Percentiles rank a stretch among this genome's conserved stretches.
Evolutionary conservation across 2,113 vertebrate species (phyloP).

Genomic region (Anoura caudifer): DNA sequence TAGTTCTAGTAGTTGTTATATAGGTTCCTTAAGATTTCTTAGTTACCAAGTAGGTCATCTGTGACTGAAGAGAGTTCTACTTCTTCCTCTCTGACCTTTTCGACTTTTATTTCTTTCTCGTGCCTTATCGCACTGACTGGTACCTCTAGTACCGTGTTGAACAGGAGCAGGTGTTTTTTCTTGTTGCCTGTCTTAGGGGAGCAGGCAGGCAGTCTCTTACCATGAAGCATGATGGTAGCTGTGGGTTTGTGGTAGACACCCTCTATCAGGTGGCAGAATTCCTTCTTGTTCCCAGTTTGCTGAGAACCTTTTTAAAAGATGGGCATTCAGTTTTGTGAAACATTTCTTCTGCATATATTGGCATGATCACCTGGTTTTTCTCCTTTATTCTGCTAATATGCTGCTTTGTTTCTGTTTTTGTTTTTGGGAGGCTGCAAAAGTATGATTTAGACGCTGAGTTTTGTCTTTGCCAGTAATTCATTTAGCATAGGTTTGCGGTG

Average conservation of each 20-base stretch:
- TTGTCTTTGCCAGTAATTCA: background rate
- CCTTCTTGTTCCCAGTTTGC: background rate
- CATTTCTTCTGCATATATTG: background rate
- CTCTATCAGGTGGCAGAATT: background rate
- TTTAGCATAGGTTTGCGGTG: background rate
- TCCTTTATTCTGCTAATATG: background rate
- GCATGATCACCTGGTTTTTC: background rate
- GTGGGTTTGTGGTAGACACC: background rate
- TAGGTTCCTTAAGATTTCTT: background rate
- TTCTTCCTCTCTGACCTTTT: background rate
- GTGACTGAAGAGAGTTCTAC: background rate
- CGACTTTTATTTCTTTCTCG: background rate
- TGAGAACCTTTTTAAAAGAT: background rate
- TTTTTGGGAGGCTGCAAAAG: background rate
- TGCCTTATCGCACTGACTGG: background rate
- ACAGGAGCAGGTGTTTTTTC: background rate
- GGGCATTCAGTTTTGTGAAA: background rate
- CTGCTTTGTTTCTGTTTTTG: background rate
- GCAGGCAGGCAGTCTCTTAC: background rate
- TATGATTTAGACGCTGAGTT: background rate
- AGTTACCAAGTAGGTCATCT: background rate
- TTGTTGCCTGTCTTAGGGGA: background rate
- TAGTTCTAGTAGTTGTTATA: background rate
- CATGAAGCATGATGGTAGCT: background rate
- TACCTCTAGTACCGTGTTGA: background rate